Percentiles rank a stretch among this genome's conserved stretches.
Evolutionary conservation across 2,888 invertebrate genomes (phyloP).

Genomic region (Lacanobia wlatinum): DNA sequence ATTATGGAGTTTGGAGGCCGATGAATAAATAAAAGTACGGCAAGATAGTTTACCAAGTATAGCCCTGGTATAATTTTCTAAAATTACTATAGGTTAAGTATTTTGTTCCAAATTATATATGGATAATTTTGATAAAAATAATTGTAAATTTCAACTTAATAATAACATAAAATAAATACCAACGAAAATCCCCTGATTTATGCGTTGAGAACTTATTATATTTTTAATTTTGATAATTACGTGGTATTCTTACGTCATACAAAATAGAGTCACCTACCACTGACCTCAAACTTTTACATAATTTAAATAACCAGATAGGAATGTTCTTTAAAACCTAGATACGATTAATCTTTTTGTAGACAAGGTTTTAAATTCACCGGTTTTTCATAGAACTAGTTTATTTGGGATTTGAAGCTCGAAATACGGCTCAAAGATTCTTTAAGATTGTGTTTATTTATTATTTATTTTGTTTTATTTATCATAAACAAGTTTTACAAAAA

Average conservation of each 20-base stretch:
- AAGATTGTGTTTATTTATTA: not conserved
- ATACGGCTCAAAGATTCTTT: not conserved
- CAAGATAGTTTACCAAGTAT: not conserved
- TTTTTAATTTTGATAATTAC: not conserved
- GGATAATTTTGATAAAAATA: not conserved
- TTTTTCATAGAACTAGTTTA: slow-evolving; percentile 3
- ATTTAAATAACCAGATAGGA: too few relatives aligned
- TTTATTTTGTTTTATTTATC: too few relatives aligned
- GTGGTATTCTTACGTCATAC: not conserved
- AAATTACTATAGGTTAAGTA: not conserved
- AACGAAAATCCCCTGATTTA: not conserved
- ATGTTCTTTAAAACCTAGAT: not conserved
- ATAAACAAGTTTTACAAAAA: too few relatives aligned
- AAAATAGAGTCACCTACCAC: not conserved
- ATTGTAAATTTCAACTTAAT: not conserved
- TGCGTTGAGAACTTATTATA: not conserved
- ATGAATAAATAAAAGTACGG: slow-evolving; percentile 5
- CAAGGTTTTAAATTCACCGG: not conserved
- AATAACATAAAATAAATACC: not conserved
- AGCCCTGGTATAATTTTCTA: slow-evolving; percentile 15
- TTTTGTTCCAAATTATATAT: not conserved
- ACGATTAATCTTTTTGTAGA: not conserved
- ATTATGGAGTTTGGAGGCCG: not conserved
- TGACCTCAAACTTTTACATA: too few relatives aligned
- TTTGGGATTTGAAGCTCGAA: not conserved